These are phyloP conservation scores for Ptychadena robeensis DNA, from an alignment of 2,797 vertebrate genomes.

Conservation along the genomic window DNA sequence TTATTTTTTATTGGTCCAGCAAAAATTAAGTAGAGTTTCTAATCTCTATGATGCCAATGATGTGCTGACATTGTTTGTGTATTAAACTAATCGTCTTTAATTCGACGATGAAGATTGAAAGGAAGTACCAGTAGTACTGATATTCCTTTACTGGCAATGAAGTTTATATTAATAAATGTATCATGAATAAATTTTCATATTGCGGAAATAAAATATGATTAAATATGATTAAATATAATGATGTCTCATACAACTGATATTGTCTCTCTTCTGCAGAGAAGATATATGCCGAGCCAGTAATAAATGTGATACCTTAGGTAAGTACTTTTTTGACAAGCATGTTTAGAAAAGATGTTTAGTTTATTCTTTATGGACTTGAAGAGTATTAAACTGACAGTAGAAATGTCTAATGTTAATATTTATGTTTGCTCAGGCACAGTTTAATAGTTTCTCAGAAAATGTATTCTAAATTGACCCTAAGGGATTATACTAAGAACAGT, in stretches of 20 bases:
- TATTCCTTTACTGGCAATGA: not conserved
- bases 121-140: no score
- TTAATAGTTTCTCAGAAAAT: not conserved
- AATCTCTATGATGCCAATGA: no score
- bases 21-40: no score
- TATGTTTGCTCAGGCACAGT: not conserved
- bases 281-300: constrained; percentile 96
- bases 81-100: no score
- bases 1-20: no score
- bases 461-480: not conserved
- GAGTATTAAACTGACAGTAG: not conserved
- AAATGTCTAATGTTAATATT: constrained; percentile 20
- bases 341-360: not conserved
- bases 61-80: no score
- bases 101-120: no score
- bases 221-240: not conserved
- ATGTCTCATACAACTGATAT: no score
- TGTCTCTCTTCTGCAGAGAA: constrained; percentile 80
- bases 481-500: not conserved
- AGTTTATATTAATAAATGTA: not conserved
- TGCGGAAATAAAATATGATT: not conserved
- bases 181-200: not conserved
- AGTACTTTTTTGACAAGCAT: constrained; percentile 65
- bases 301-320: constrained; percentile 97
- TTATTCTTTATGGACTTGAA: not conserved